Evolutionary conservation across 92 coral and sea anemone genomes (phyloP).

Genomic region (Porites lobata): DNA sequence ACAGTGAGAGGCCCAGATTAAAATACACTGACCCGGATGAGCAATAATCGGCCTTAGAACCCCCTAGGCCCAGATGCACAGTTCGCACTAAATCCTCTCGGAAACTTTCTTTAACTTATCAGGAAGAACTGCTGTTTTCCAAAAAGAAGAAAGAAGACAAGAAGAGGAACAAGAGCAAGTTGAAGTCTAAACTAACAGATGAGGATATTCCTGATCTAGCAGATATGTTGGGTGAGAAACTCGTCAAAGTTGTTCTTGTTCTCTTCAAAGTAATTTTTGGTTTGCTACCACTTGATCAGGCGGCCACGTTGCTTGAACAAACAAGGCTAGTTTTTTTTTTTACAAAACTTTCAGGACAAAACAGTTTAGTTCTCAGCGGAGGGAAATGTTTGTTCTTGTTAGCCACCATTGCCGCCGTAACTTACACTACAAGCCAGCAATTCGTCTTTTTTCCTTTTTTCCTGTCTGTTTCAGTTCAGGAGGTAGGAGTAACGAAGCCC

Average conservation of each 20-base stretch:
- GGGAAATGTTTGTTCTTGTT: too few relatives aligned
- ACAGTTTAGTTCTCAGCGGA: too few relatives aligned
- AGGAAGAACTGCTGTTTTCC: conserved; percentile 92
- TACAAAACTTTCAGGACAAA: too few relatives aligned
- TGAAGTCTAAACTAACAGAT: conserved; percentile 78
- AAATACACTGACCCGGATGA: neutral
- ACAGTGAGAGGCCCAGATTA: too few relatives aligned
- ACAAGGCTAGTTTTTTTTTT: too few relatives aligned
- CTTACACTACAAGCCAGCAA: too few relatives aligned
- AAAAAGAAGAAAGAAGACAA: conserved; percentile 92
- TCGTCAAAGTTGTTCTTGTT: neutral
- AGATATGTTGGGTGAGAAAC: conserved; percentile 78
- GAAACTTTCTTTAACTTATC: too few relatives aligned
- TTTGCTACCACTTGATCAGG: neutral
- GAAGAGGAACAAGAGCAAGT: conserved; percentile 81
- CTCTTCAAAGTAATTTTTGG: too few relatives aligned
- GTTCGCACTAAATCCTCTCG: neutral
- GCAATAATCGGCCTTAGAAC: neutral
- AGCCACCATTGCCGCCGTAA: too few relatives aligned
- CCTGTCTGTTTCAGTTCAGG: conserved; percentile 74
- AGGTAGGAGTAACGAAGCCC: conserved; percentile 93
- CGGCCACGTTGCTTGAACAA: too few relatives aligned
- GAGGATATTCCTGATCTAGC: conserved; percentile 90
- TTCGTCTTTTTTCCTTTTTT: neutral
- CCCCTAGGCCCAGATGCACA: neutral